Percentiles rank a stretch among this genome's conserved stretches.
Evolutionary conservation across 1,140 invertebrate genomes (phyloP).

Genomic region (Watersipora subatra): DNA sequence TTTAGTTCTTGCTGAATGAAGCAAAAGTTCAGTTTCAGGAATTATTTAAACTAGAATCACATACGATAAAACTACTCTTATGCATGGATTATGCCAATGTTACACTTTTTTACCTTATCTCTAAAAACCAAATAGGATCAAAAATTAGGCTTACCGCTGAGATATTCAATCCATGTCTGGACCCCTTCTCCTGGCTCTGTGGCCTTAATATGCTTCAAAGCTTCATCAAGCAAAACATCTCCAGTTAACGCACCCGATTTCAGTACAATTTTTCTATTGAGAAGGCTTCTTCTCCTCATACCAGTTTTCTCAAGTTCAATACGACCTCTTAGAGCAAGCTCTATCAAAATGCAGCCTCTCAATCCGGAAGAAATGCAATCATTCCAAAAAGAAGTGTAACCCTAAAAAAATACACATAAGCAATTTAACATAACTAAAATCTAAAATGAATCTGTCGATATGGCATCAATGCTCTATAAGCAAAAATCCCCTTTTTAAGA

Average conservation of each 20-base stretch:
- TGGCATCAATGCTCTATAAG: too few species aligned
- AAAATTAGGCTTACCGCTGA: conserved; percentile 87
- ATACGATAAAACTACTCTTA: too few species aligned
- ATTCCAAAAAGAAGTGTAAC: conserved; percentile 99
- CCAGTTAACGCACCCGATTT: conserved; percentile 85
- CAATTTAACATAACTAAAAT: conserved; percentile 18
- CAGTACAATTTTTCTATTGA: conserved; percentile 54
- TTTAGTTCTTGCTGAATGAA: too few species aligned
- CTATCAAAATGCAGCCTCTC: conserved; percentile 93
- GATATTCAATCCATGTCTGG: conserved; percentile 98
- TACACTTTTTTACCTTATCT: too few species aligned
- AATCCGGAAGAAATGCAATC: conserved; percentile 98
- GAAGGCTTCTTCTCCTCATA: conserved; percentile 77
- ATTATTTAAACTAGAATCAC: too few species aligned
- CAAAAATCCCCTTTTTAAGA: conserved; percentile 1
- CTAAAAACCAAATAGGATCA: too few species aligned
- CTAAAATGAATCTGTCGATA: too few species aligned
- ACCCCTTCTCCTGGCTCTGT: conserved; percentile 92
- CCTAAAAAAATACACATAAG: conserved; percentile 49
- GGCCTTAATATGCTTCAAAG: conserved; percentile 76
- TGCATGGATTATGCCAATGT: too few species aligned
- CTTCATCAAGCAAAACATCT: conserved; percentile 94
- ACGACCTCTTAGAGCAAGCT: conserved; percentile 80
- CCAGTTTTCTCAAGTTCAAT: conserved; percentile 92
- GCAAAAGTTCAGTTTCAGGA: too few species aligned